phyloP scores from a whole-genome alignment of 2,797 vertebrate species.

The Brachyalestes nurse region DNA sequence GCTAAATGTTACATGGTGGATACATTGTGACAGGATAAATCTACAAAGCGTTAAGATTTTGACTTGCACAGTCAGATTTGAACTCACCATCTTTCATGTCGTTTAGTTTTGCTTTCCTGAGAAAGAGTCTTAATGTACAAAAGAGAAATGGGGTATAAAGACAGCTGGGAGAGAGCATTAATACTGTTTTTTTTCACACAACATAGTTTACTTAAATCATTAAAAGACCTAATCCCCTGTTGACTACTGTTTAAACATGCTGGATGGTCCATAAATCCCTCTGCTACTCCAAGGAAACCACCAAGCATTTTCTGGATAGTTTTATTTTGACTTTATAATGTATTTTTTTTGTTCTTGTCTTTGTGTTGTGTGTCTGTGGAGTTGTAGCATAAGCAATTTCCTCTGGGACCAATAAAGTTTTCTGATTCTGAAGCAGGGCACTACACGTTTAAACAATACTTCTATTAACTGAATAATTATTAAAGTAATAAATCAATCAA shows the following conservation, averaged over 20 bases:
- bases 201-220: neutral
- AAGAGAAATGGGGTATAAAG: neutral
- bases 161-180: neutral
- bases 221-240: neutral
- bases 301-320: neutral
- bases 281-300: constrained; percentile 52
- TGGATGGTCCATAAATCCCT: constrained; percentile 61
- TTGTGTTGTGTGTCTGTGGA: no score
- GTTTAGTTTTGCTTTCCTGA: neutral
- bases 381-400: no score
- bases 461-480: no score
- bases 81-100: neutral
- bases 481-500: no score
- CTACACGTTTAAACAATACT: no score
- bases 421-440: no score
- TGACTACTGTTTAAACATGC: neutral
- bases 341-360: no score
- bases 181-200: neutral
- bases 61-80: neutral
- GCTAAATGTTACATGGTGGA: neutral
- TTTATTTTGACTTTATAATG: no score
- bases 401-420: no score
- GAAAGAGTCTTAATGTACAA: neutral
- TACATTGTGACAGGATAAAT: neutral
- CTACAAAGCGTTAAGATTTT: neutral